These are phyloP conservation scores for Danionella cerebrum DNA, from an alignment of 2,113 vertebrate genomes.

Conservation along the genomic window DNA sequence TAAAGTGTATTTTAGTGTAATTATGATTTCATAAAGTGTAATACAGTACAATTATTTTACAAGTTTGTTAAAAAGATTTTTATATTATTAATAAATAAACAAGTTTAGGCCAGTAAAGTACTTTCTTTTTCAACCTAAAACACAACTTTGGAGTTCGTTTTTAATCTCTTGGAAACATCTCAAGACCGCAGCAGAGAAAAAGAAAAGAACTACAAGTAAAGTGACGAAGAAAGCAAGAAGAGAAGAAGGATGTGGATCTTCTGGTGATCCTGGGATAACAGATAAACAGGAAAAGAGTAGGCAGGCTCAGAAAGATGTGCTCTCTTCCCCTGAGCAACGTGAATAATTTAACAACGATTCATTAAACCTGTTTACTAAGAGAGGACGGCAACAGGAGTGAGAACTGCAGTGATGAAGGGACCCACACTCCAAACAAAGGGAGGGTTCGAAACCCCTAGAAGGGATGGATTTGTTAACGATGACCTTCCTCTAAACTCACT, in stretches of 20 bases:
- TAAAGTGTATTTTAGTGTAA: no score
- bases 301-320: constrained; percentile 42
- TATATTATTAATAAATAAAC: no score
- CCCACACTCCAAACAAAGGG: constrained; percentile 36
- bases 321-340: constrained; percentile 39
- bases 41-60: no score
- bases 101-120: no score
- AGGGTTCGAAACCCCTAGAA: constrained; percentile 39
- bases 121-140: no score
- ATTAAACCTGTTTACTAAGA: constrained; percentile 61
- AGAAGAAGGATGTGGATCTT: not conserved
- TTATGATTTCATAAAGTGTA: no score
- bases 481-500: constrained; percentile 49
- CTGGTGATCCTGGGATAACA: not conserved
- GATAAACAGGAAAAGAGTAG: not conserved
- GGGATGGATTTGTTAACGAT: constrained; percentile 54
- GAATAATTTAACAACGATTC: constrained; percentile 67
- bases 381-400: constrained; percentile 47
- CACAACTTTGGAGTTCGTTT: no score
- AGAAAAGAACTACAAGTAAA: not conserved
- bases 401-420: constrained; percentile 2
- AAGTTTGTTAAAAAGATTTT: no score
- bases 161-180: no score
- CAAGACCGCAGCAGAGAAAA: not conserved
- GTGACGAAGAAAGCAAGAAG: not conserved